Base-by-base conservation (phyloP, 2,797 vertebrate genomes). In the Sebastes vulpes region DNA sequence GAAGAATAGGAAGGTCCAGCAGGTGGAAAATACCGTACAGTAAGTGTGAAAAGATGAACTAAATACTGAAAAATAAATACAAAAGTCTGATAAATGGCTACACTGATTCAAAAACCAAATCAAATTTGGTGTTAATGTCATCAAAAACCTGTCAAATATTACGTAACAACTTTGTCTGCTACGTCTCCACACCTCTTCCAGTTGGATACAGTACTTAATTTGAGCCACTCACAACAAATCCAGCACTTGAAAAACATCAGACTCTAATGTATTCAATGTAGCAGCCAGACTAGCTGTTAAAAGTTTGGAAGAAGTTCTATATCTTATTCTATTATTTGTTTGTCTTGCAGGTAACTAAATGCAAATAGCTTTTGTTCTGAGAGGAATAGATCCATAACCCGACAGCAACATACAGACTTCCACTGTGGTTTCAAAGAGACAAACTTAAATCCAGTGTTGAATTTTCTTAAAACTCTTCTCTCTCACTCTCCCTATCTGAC, bases 381-480 rank as follows among this genome's bases (percentile, higher is more conserved):
- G 52, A 50, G 6, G 6, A 38, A 56, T 0, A 26, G 10, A 12
- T 28, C 70, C 11, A 32, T n/a, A 21, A 1, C 32, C 21, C 23
- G 6, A 38, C 7, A 16, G 57, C 29, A 29, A 29, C 8, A 65
- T 9, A n/a, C 18, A 71, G 52, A 69, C 28, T 50, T 70, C 14
- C 48, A 48, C 7, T 2, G 16, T 5, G 59, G 58, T 25, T 63
- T 72, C 28, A 57, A 72, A 61, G 8, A 60, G n/a, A 75, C 21
- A 18, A 21, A 68, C 23, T 31, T 75, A 58, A 77, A 76, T 85
- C 65, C 66, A 59, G 79, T 6, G 20, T 28, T 42, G 9, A 50
- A 48, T 72, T 72, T 28, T 83, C 59, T 29, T 20, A 9, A 72
- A 69, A 68, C 35, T 65, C 18, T 46, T 53, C 21, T 35, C 52